Conservation (phyloP, 1,140 invertebrate genomes). For the Anadara kagoshimensis region DNA sequence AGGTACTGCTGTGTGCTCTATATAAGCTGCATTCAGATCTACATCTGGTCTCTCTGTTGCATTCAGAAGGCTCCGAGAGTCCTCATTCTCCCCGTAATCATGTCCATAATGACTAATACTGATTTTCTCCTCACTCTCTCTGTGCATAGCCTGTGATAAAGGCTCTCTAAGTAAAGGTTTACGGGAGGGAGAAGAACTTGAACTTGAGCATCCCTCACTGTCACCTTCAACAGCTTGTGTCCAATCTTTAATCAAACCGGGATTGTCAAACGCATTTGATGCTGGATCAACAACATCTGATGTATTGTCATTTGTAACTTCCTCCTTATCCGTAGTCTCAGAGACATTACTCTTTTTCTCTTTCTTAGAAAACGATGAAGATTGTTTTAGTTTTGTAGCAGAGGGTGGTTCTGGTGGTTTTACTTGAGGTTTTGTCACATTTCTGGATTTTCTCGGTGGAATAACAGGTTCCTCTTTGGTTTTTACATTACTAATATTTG, state of each 20-base stretch:
- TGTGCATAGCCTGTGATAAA: constrained; percentile 22
- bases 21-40: too few species aligned
- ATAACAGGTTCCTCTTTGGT: not conserved
- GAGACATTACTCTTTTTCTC: not conserved
- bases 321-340: constrained; percentile 1
- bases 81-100: constrained; percentile 3
- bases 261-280: not conserved
- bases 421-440: not conserved
- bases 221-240: constrained; percentile 7
- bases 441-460: not conserved
- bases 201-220: constrained; percentile 5
- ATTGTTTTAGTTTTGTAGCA: not conserved
- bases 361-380: not conserved
- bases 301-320: constrained; percentile 11
- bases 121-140: not conserved
- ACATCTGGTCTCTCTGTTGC: not conserved
- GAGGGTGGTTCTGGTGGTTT: not conserved
- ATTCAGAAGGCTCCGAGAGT: not conserved
- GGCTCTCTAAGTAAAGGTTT: constrained; percentile 39
- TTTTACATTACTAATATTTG: not conserved
- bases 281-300: constrained; percentile 9
- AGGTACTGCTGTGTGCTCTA: too few species aligned
- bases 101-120: constrained; percentile 2
- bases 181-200: constrained; percentile 26
- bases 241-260: not conserved